These are phyloP conservation scores for Petrocephalus zakoni DNA, from an alignment of 2,113 vertebrate genomes.

Conservation along the genomic window DNA sequence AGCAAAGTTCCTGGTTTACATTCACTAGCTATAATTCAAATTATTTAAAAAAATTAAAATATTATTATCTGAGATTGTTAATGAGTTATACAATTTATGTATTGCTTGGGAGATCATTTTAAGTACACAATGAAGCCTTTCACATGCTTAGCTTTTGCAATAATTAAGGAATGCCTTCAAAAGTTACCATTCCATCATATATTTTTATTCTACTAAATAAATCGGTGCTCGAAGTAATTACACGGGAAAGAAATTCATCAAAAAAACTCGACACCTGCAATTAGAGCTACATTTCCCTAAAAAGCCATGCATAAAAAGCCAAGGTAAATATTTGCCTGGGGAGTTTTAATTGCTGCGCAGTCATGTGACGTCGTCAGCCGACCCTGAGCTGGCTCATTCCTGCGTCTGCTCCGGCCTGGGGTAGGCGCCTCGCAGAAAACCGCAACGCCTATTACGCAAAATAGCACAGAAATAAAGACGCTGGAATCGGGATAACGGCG, in stretches of 20 bases:
- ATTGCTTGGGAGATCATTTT: not conserved
- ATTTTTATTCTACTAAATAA: not conserved
- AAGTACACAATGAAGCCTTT: not conserved
- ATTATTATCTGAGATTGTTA: not conserved
- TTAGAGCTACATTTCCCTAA: not conserved
- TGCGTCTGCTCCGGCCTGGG: not conserved
- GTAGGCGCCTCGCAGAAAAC: not conserved
- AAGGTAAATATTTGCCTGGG: not conserved
- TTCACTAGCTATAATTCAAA: not conserved
- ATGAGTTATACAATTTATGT: not conserved
- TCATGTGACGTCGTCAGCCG: conserved; percentile 40
- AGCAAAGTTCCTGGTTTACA: not conserved
- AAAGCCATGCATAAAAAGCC: not conserved
- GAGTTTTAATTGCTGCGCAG: not conserved
- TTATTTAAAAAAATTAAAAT: not conserved
- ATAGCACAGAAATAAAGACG: not conserved
- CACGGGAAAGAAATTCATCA: not conserved
- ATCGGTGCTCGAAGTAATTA: not conserved
- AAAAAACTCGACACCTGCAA: not conserved
- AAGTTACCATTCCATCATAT: not conserved
- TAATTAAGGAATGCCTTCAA: not conserved
- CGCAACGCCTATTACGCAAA: not conserved
- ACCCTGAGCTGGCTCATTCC: not conserved
- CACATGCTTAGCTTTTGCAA: not conserved
- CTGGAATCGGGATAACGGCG: not conserved